Evolutionary conservation across 1,140 invertebrate species (phyloP).

Genomic region (Acromyrmex heyeri): DNA sequence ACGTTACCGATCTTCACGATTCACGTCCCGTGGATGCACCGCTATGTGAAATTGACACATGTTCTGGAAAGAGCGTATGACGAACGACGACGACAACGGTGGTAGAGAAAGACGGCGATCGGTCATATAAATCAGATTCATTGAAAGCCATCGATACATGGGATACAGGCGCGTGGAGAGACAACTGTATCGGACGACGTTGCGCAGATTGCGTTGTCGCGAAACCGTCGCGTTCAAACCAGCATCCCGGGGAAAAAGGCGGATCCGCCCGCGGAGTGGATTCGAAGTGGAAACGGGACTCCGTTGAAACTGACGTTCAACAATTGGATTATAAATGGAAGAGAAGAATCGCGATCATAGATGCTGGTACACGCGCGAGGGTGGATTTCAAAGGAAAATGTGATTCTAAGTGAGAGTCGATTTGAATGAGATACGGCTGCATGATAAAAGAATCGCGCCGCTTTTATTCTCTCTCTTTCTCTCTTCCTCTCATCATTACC

Average conservation of each 20-base stretch:
- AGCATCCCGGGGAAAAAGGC: not conserved
- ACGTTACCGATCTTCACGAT: slow-evolving; percentile 19
- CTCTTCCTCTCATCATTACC: not conserved
- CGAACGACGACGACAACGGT: not conserved
- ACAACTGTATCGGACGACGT: not conserved
- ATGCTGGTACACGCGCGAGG: slow-evolving; percentile 17
- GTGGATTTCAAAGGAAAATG: slow-evolving; percentile 22
- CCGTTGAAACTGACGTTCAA: slow-evolving; percentile 42
- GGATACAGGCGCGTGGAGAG: not conserved
- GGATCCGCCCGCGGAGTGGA: slow-evolving; percentile 27
- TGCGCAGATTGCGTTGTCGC: slow-evolving; percentile 9
- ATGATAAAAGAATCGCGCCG: slow-evolving; percentile 33
- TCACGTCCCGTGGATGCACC: not conserved
- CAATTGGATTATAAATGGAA: slow-evolving; percentile 61
- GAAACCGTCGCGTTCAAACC: slow-evolving; percentile 1
- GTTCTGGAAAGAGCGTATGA: not conserved
- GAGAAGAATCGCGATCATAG: slow-evolving; percentile 33
- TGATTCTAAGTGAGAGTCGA: slow-evolving; percentile 62
- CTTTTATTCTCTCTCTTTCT: not conserved
- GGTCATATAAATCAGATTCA: slow-evolving; percentile 43
- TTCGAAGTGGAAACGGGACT: not conserved
- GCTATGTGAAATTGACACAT: not conserved
- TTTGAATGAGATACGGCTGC: slow-evolving; percentile 52
- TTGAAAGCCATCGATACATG: slow-evolving; percentile 35
- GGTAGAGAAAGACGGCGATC: not conserved